Evolutionary conservation across 2,797 vertebrate species (phyloP).

Genomic region (Rhinichthys osculus): DNA sequence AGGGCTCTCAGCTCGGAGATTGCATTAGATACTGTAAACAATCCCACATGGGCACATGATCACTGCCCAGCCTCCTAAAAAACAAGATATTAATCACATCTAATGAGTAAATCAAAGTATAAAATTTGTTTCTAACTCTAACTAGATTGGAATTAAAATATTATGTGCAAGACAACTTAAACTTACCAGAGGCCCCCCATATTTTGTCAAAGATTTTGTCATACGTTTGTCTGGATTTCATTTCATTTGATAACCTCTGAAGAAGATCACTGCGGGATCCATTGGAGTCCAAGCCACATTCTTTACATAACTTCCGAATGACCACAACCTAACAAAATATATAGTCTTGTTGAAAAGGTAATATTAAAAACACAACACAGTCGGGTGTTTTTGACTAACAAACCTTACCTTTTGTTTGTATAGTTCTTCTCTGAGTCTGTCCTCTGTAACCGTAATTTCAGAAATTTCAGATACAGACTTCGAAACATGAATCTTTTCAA

Average conservation of each 20-base stretch:
- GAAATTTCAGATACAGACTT: slow-evolving; percentile 3
- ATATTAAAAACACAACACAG: background rate
- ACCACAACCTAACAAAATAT: background rate
- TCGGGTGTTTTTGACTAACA: background rate
- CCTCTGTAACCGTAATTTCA: background rate
- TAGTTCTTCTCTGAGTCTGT: background rate
- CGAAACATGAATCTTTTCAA: background rate
- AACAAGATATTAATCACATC: too few relatives aligned
- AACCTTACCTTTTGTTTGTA: background rate
- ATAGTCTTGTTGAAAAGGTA: background rate
- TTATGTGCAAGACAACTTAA: background rate
- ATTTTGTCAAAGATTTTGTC: too few relatives aligned
- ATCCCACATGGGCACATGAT: background rate
- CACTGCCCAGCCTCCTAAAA: background rate
- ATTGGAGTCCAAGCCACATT: background rate
- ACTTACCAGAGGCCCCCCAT: background rate
- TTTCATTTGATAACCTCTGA: background rate
- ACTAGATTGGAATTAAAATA: too few relatives aligned
- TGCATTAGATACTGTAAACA: background rate
- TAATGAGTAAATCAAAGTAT: too few relatives aligned
- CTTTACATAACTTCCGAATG: background rate
- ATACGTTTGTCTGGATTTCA: background rate
- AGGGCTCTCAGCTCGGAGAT: background rate
- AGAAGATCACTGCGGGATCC: background rate
- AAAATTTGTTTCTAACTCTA: too few relatives aligned